These are phyloP conservation scores for Parnassius smintheus DNA, from an alignment of 2,888 invertebrate species.

Conservation along the genomic window DNA sequence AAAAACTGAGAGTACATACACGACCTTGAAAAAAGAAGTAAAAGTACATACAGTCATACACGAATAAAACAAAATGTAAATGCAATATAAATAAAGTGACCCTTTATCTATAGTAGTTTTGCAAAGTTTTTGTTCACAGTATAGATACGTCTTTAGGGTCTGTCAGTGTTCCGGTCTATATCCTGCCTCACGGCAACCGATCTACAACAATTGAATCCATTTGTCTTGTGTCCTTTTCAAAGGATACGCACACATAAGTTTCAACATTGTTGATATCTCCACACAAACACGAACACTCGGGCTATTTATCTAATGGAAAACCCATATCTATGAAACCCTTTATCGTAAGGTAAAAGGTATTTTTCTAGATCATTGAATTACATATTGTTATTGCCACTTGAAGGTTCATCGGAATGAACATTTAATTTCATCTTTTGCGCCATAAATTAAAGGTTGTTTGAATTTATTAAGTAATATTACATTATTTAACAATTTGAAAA, in stretches of 20 bases:
- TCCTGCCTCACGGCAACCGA: slow-evolving; percentile 56
- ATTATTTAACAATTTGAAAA: too few species aligned
- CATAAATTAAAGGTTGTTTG: too few species aligned
- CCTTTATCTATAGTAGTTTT: neutral
- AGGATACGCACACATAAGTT: slow-evolving; percentile 33
- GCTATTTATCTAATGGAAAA: slow-evolving; percentile 12
- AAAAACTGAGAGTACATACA: too few species aligned
- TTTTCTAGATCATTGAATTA: slow-evolving; percentile 24
- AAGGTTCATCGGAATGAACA: slow-evolving; percentile 18
- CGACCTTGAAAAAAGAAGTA: too few species aligned
- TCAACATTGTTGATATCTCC: slow-evolving; percentile 4
- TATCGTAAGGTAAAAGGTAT: slow-evolving; percentile 22
- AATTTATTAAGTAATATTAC: too few species aligned
- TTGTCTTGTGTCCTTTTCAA: slow-evolving; percentile 46
- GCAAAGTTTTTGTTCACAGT: slow-evolving; percentile 1
- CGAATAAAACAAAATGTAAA: too few species aligned
- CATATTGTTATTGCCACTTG: slow-evolving; percentile 24
- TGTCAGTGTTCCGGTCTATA: slow-evolving; percentile 52
- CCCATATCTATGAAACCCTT: slow-evolving; percentile 24
- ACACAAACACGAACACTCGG: slow-evolving; percentile 32
- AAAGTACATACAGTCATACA: too few species aligned
- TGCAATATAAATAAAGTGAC: neutral
- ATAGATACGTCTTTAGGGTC: neutral
- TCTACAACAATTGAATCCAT: slow-evolving; percentile 60
- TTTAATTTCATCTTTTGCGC: slow-evolving; percentile 3